phyloP scores from a whole-genome alignment of 2,797 vertebrate species.

The Propithecus perrieri region DNA sequence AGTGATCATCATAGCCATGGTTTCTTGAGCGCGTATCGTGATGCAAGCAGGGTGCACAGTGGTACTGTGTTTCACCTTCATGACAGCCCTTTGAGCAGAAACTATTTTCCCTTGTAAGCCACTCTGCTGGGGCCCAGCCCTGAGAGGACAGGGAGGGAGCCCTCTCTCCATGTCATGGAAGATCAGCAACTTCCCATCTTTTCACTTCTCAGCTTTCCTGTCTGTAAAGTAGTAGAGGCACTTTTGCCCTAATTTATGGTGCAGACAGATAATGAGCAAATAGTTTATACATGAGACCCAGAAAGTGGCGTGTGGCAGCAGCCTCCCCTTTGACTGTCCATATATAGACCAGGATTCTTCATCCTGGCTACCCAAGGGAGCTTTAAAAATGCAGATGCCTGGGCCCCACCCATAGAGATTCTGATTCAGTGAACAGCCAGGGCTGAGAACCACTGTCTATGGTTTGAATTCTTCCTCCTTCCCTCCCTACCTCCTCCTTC shows the following conservation, averaged over 20 bases:
- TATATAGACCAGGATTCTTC: neutral
- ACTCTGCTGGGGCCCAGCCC: too few relatives aligned
- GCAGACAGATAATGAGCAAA: neutral
- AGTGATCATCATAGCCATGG: neutral
- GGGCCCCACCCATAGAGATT: neutral
- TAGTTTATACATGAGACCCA: neutral
- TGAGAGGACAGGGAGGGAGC: neutral
- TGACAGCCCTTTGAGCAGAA: neutral
- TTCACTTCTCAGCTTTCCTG: neutral
- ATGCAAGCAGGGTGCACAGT: neutral
- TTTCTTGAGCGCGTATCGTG: fast-evolving
- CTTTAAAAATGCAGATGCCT: neutral
- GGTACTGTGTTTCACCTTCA: neutral
- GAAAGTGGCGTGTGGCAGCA: neutral
- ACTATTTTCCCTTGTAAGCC: neutral
- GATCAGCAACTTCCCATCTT: neutral
- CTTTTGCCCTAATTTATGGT: neutral
- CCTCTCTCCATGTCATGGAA: fast-evolving
- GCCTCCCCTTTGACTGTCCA: neutral
- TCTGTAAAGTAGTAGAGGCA: neutral
- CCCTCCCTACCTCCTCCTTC: neutral
- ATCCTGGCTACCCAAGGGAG: neutral
- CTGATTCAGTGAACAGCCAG: neutral
- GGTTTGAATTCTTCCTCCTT: neutral
- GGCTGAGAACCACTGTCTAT: neutral